Percentiles rank a stretch among this genome's conserved stretches.
These are phyloP conservation scores for Solenopsis fugax DNA, from an alignment of 1,140 invertebrate genomes.

Conservation along the genomic window DNA sequence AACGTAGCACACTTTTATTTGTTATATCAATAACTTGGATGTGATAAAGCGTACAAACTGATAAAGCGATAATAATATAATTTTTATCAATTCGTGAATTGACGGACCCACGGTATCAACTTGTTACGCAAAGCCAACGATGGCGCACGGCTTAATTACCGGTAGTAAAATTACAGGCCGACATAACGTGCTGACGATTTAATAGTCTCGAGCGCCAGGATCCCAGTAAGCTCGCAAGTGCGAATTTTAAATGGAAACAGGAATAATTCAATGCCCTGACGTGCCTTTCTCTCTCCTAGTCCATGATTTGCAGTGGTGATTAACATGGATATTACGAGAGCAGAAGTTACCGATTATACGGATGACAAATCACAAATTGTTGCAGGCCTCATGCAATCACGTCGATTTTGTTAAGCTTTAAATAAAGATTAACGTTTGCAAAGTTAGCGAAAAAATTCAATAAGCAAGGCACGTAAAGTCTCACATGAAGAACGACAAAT, in stretches of 20 bases:
- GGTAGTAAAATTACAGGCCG: constrained; percentile 14
- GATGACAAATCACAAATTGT: constrained; percentile 7
- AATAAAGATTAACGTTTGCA: not conserved
- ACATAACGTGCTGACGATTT: constrained; percentile 30
- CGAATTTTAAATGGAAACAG: not conserved
- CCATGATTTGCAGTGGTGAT: constrained; percentile 43
- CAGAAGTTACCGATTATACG: constrained; percentile 38
- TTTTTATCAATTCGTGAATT: constrained; percentile 19
- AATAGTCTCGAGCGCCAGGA: constrained; percentile 39
- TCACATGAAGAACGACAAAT: not conserved
- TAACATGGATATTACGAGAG: constrained; percentile 31
- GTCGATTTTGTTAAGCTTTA: not conserved
- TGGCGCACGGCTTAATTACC: constrained; percentile 38
- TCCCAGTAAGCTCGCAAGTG: constrained; percentile 47
- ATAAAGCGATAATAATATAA: not conserved
- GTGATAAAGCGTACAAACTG: not conserved
- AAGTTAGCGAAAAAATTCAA: not conserved
- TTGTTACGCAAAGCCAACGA: constrained; percentile 57
- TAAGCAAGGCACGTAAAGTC: not conserved
- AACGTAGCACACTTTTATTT: not conserved
- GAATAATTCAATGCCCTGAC: not conserved
- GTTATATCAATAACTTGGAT: constrained; percentile 1
- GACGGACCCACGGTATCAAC: not conserved
- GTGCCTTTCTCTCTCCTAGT: constrained; percentile 1
- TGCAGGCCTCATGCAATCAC: constrained; percentile 24